A percentile compares a stretch with the other conserved stretches of the same genome.
Conservation (phyloP, 2,113 vertebrate species). For the Proterorhinus semilunaris region DNA sequence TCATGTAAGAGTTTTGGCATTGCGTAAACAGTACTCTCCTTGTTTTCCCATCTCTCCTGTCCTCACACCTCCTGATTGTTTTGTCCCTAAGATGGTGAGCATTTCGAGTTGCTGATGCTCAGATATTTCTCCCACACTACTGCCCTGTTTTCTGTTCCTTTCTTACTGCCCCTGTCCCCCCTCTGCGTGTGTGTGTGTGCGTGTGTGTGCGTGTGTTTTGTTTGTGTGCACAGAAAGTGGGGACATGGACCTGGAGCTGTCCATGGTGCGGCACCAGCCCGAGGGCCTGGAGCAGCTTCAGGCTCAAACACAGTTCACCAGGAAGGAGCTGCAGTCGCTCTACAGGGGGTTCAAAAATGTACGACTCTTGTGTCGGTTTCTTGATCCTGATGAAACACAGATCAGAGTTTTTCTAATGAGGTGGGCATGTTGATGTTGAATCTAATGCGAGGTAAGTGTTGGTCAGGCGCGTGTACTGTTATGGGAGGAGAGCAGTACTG, state of each 20-base stretch:
- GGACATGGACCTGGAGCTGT: conserved; percentile 88
- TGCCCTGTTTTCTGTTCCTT: conserved; percentile 22
- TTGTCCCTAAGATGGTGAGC: conserved; percentile 60
- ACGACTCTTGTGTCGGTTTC: too few relatives aligned
- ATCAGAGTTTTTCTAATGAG: too few relatives aligned
- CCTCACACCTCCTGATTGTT: conserved; percentile 15
- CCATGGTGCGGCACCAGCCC: conserved; percentile 86
- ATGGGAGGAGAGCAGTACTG: too few relatives aligned
- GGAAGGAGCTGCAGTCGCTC: conserved; percentile 90
- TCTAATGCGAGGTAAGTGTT: too few relatives aligned
- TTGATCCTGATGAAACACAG: too few relatives aligned
- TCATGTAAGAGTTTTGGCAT: background rate
- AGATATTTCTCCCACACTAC: conserved; percentile 12
- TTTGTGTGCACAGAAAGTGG: conserved; percentile 77
- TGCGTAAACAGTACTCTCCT: conserved; percentile 5
- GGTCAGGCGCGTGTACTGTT: too few relatives aligned
- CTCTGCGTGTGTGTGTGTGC: background rate
- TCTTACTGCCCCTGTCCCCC: conserved; percentile 24
- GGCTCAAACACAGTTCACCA: conserved; percentile 91
- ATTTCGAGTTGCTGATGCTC: conserved; percentile 23
- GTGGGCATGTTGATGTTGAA: too few relatives aligned
- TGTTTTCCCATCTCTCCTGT: conserved; percentile 17
- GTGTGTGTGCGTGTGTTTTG: background rate
- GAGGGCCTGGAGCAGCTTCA: conserved; percentile 91
- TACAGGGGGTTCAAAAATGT: conserved; percentile 97